A percentile compares a stretch with the other conserved stretches of the same genome.
These are phyloP conservation scores for Struthio camelus DNA, from an alignment of 2,113 vertebrate species.

Conservation along the genomic window DNA sequence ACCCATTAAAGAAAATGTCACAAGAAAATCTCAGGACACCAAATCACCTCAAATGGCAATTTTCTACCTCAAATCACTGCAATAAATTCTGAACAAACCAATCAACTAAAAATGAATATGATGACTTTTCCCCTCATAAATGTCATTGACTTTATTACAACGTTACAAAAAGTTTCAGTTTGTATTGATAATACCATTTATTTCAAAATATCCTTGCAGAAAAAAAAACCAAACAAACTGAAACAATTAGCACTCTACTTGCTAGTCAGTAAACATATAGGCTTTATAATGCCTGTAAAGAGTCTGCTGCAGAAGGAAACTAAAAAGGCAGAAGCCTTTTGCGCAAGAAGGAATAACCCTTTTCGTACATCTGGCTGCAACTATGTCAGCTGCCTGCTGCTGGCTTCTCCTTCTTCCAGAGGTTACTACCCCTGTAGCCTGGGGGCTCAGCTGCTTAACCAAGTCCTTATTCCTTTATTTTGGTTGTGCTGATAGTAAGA, in stretches of 20 bases:
- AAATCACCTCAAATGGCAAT: background rate
- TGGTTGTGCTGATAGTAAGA: background rate
- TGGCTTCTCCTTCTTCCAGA: background rate
- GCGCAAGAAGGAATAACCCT: background rate
- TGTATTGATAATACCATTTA: background rate
- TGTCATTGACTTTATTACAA: background rate
- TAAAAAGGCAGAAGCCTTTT: background rate
- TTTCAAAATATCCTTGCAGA: background rate
- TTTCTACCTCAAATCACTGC: background rate
- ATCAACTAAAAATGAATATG: background rate
- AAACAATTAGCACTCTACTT: background rate
- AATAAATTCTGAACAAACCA: background rate
- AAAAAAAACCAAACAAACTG: background rate
- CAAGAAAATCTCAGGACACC: background rate
- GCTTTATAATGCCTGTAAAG: background rate
- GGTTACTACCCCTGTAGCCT: background rate
- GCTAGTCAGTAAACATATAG: background rate
- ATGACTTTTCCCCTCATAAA: background rate
- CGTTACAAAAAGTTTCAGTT: background rate
- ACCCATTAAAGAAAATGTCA: background rate
- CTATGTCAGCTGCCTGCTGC: background rate
- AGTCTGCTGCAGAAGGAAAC: background rate
- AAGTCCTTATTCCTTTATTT: background rate
- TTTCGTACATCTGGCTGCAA: background rate
- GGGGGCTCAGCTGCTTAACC: background rate